A percentile compares a stretch with the other conserved stretches of the same genome.
These are phyloP conservation scores for Kryphioiulus occultus DNA, from an alignment of 2,888 invertebrate species.

Conservation along the genomic window DNA sequence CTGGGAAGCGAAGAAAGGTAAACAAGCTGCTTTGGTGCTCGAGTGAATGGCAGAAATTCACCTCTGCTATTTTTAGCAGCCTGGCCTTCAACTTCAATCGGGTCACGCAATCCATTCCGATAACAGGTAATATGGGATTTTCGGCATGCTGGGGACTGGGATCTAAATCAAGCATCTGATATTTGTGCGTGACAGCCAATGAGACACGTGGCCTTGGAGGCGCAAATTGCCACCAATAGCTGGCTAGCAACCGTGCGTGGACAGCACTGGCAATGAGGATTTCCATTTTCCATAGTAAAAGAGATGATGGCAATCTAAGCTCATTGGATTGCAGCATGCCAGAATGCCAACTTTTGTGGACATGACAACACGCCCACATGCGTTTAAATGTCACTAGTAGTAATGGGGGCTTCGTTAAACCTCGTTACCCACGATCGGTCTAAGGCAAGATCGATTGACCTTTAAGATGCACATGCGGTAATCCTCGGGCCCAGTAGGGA, in stretches of 20 bases:
- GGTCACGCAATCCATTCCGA: constrained; percentile 13
- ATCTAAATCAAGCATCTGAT: constrained; percentile 21
- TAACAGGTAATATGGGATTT: constrained; percentile 23
- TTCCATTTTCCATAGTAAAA: too few relatives aligned
- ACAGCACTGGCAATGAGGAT: not conserved
- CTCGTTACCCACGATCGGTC: too few relatives aligned
- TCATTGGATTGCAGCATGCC: not conserved
- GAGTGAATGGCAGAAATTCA: not conserved
- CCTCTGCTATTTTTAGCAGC: not conserved
- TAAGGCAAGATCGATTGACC: too few relatives aligned
- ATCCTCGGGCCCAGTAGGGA: too few relatives aligned
- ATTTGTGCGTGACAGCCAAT: not conserved
- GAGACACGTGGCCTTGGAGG: not conserved
- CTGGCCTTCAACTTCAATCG: not conserved
- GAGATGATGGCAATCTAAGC: too few relatives aligned
- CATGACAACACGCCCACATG: constrained; percentile 3
- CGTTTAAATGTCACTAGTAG: not conserved
- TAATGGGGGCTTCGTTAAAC: not conserved
- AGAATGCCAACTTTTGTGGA: not conserved
- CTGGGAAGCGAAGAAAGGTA: not conserved
- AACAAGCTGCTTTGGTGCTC: not conserved
- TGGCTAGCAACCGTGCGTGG: constrained; percentile 8
- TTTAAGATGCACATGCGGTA: too few relatives aligned
- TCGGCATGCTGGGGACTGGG: not conserved
- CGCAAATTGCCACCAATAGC: not conserved